These are phyloP conservation scores for Hydrozoanthus tunicans DNA, from an alignment of 64 coral and sea anemone species.

Conservation along the genomic window DNA sequence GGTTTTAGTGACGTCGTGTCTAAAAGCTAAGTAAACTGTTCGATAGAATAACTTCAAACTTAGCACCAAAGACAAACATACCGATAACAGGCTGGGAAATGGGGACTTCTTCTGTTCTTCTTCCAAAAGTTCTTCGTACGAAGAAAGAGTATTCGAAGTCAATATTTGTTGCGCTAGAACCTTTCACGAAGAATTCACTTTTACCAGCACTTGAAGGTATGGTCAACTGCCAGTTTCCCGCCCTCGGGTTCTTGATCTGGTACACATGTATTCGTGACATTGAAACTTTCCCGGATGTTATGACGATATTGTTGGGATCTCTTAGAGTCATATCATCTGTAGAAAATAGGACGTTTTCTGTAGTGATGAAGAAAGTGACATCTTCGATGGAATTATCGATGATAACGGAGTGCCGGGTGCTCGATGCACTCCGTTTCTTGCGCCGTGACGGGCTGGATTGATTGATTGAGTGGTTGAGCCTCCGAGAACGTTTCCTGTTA, in stretches of 20 bases:
- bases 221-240: conserved; percentile 31
- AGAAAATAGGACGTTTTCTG: not conserved
- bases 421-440: conserved; percentile 52
- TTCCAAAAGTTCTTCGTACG: not conserved
- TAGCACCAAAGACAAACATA: not conserved
- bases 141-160: conserved; percentile 46
- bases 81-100: conserved; percentile 6
- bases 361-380: conserved; percentile 27
- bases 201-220: conserved; percentile 32
- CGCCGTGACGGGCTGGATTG: not conserved
- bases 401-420: not conserved
- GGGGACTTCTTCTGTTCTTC: not conserved
- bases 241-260: not conserved
- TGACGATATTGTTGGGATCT: conserved; percentile 1
- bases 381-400: conserved; percentile 36
- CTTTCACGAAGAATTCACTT: conserved; percentile 29
- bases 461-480: conserved; percentile 19
- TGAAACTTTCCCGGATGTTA: conserved; percentile 37
- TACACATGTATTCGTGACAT: conserved; percentile 14
- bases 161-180: conserved; percentile 29
- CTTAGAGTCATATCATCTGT: not conserved
- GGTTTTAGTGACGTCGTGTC: too few relatives aligned
- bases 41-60: too few relatives aligned
- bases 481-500: conserved; percentile 56
- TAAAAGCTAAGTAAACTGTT: too few relatives aligned